Percentiles rank a stretch among this genome's conserved stretches.
phyloP scores from a whole-genome alignment of 2,888 invertebrate species.

The Leptura quadrifasciata region DNA sequence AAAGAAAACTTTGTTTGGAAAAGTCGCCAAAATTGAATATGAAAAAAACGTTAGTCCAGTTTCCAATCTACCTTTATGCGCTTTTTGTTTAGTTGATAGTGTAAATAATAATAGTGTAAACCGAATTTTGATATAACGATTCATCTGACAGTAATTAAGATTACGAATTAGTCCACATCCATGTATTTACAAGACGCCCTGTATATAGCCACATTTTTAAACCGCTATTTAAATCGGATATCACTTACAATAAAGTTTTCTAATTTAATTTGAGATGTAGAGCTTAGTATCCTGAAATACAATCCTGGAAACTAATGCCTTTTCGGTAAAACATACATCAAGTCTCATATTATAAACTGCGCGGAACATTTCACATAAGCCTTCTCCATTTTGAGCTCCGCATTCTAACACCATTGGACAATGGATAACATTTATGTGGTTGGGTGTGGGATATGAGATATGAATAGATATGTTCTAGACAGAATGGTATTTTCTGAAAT shows the following conservation, averaged over 20 bases:
- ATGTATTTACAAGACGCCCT: too few relatives aligned
- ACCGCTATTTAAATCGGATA: not conserved
- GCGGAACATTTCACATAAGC: not conserved
- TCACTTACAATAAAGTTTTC: not conserved
- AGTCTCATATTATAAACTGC: not conserved
- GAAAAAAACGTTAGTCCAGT: too few relatives aligned
- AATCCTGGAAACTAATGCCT: not conserved
- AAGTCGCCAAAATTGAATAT: too few relatives aligned
- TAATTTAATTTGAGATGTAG: not conserved
- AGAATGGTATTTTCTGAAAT: not conserved
- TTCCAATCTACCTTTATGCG: too few relatives aligned
- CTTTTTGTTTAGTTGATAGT: too few relatives aligned
- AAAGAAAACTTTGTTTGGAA: too few relatives aligned
- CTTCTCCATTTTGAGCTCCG: not conserved
- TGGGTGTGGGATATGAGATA: not conserved
- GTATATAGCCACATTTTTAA: too few relatives aligned
- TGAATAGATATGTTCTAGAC: not conserved
- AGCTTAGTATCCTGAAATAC: not conserved
- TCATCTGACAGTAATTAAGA: too few relatives aligned
- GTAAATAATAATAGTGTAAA: too few relatives aligned
- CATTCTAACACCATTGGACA: not conserved
- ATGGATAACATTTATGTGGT: constrained; percentile 1
- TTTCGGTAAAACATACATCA: not conserved
- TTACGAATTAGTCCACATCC: too few relatives aligned
- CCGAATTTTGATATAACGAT: too few relatives aligned